Conservation (phyloP, 1,140 invertebrate species). For the Hyles euphorbiae region DNA sequence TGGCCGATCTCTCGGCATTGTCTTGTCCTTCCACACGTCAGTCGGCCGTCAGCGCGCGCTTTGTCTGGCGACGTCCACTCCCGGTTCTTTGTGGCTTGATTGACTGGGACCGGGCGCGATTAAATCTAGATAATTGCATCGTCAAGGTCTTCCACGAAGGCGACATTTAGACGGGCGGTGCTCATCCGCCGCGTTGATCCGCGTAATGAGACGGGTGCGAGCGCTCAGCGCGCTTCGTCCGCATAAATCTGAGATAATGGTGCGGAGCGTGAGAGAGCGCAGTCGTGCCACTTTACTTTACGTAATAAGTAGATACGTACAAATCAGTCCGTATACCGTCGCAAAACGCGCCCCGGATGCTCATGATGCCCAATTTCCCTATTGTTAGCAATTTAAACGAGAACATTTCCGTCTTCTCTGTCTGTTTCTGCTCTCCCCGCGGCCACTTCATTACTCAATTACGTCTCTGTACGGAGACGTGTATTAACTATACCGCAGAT, state of each 20-base stretch:
- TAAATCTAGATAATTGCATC: conserved; percentile 48
- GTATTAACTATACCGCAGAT: conserved; percentile 1
- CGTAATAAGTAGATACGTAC: conserved; percentile 50
- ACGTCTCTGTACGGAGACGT: neutral
- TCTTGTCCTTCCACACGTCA: conserved; percentile 42
- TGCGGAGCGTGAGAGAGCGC: conserved; percentile 51
- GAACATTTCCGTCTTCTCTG: conserved; percentile 13
- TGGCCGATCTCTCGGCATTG: conserved; percentile 39
- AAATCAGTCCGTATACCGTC: conserved; percentile 25
- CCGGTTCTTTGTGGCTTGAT: conserved; percentile 41
- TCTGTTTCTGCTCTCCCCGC: conserved; percentile 4
- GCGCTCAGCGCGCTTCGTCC: conserved; percentile 35
- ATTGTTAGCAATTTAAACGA: conserved; percentile 21
- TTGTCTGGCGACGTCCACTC: conserved; percentile 33
- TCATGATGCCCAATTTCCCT: conserved; percentile 34
- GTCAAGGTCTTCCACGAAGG: conserved; percentile 45
- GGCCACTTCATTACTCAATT: neutral
- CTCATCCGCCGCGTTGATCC: conserved; percentile 38
- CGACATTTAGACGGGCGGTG: conserved; percentile 44
- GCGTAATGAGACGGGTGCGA: conserved; percentile 53
- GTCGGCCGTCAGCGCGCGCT: conserved; percentile 26
- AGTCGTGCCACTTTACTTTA: conserved; percentile 54
- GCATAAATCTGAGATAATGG: conserved; percentile 53
- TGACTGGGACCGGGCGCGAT: conserved; percentile 36
- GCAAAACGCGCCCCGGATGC: conserved; percentile 17